Evolutionary conservation across 2,797 vertebrate species (phyloP).

Genomic region (Threskiornis aethiopicus): DNA sequence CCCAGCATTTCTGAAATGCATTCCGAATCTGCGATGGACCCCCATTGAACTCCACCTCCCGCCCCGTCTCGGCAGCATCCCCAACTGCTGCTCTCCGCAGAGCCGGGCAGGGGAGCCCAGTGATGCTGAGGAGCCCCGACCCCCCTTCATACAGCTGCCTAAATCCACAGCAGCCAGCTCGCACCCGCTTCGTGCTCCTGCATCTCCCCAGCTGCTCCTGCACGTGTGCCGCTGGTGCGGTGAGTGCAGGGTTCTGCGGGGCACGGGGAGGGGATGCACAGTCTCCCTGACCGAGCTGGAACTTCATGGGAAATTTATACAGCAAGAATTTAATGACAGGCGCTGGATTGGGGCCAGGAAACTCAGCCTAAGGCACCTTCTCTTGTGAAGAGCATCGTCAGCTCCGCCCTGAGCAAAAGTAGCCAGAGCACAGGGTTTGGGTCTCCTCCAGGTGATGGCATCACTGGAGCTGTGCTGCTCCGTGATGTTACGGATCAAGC

Average conservation of each 20-base stretch:
- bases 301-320: not conserved
- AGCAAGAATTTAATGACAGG: not conserved
- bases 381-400: not conserved
- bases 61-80: not conserved
- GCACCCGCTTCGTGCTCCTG: fast-evolving
- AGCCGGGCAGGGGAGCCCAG: not conserved
- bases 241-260: not conserved
- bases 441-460: not conserved
- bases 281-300: not conserved
- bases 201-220: not conserved
- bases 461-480: not conserved
- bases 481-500: fast-evolving
- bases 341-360: not conserved
- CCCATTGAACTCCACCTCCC: not conserved
- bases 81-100: not conserved
- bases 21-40: fast-evolving
- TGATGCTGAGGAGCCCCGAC: not conserved
- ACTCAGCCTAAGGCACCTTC: not conserved
- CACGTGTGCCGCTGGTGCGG: no score
- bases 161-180: not conserved
- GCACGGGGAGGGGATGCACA: not conserved
- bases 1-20: not conserved
- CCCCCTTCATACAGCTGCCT: not conserved
- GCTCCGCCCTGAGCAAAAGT: not conserved
- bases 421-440: not conserved